Percentiles rank a stretch among this genome's conserved stretches.
These are phyloP conservation scores for Cyclura pinguis DNA, from an alignment of 2,797 vertebrate species.

Conservation along the genomic window DNA sequence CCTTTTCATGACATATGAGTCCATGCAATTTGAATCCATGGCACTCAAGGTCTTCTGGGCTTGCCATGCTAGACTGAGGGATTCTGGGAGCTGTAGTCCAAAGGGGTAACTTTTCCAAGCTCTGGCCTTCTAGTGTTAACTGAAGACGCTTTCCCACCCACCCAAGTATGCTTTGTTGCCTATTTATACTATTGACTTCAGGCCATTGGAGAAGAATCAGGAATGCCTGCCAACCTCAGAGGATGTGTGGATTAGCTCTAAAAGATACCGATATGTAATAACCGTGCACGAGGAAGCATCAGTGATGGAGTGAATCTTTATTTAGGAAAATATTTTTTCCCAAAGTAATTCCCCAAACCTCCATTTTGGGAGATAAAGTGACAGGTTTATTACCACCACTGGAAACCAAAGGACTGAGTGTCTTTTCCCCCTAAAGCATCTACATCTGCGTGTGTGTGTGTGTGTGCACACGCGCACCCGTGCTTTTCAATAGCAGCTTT, in stretches of 20 bases:
- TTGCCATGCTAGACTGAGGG: too few species aligned
- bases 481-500: slow-evolving; percentile 23
- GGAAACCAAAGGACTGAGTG: neutral
- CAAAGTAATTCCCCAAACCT: slow-evolving; percentile 2
- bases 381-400: slow-evolving; percentile 44
- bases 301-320: rapidly evolving
- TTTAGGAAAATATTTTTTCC: neutral
- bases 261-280: neutral
- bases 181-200: neutral
- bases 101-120: too few species aligned
- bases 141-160: neutral
- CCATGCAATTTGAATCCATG: too few species aligned
- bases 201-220: neutral
- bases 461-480: too few species aligned
- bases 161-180: neutral
- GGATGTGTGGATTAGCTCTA: neutral
- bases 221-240: neutral
- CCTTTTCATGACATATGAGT: too few species aligned
- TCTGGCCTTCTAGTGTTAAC: neutral
- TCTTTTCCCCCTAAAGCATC: rapidly evolving
- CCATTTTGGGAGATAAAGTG: slow-evolving; percentile 16
- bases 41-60: too few species aligned
- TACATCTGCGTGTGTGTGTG: neutral
- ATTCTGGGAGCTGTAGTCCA: too few species aligned
- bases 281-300: rapidly evolving